Evolutionary conservation across 2,797 vertebrate genomes (phyloP), one percentile per base, ranked within the genome.

Genomic region (Heterohyrax brucei): DNA sequence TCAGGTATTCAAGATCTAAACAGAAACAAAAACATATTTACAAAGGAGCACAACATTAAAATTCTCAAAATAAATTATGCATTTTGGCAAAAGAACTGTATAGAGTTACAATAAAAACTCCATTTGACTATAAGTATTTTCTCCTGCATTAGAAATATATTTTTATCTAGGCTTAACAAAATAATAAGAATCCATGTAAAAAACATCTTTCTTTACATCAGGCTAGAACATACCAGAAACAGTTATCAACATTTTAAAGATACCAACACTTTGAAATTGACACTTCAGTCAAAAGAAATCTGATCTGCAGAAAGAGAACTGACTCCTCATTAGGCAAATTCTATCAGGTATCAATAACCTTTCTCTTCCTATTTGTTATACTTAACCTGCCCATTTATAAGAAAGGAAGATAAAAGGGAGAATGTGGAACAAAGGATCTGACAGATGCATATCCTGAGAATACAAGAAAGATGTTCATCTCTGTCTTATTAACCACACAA

Each of bases 1-100:
- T 99, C 98, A 99, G 98, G 97, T 99, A 99, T 97, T 99, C 99
- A 94, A 99, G 98, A 98, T 99, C 99, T 99, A 98, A 48, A 91
- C 7, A 66, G 16, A 96, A 93, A 97, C 1, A 96, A 66, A 93
- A 91, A 95, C 3, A 97, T 61, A 92, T 88, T 96, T 95, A 95
- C 84, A 93, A 92, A 89, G 56, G 81, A 95, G 84, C 44, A 88
- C 14, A 46, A 62, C 61, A 86, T 89, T 96, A 95, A 94, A 92
- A 95, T 87, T 89, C 62, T 78, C 50, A 91, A 91, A 44, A 94
- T 24, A 66, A 8, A 59, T n/a, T 81, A 50, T 7, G 48, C 30
- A 82, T 70, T 82, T 92, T 77, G 22, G 24, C 78, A 80, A 82
- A 9, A 95, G 18, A 80, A 59, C 39, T 92, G 78, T 76, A 93